Base-by-base conservation (phyloP, 2,888 invertebrate species). In the Eupithecia centaureata region DNA sequence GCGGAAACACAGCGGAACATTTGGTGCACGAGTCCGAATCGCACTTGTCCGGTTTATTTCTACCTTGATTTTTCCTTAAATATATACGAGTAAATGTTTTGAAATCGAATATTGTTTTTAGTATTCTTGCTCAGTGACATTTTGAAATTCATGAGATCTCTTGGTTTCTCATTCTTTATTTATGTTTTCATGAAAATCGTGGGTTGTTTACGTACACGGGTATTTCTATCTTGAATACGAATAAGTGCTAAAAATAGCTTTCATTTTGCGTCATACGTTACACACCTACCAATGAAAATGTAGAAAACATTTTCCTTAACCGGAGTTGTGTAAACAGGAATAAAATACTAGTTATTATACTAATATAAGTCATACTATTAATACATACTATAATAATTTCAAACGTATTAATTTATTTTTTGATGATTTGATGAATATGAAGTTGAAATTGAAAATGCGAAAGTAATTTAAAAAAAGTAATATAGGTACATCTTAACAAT, bases 161-260 rank as follows among this genome's bases (percentile, higher is more conserved):
- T 60, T 60, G n/a, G 22, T n/a, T 47, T 28, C 30, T 28, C 58
- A 35, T 58, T 12, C 42, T 18, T 61, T 32, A 66, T 38, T 60
- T 61, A 56, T 57, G 33, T 56, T 65, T 61, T 35, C 54, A 56
- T 42, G 61, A 47, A 22, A 42, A 32, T n/a, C 61, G 28, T 59
- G 18, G 58, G 33, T 35, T 35, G 15, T 28, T 27, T 54, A 28
- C 7, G 28, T 28, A 54, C 35, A 30, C 42, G 56, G 61, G 27
- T 65, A 56, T 61, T 65, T 56, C 30, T 60, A 30, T 60, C 25
- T 25, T 28, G 28, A 54, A 54, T 54, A 54, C 59, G 28, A 35
- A 35, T 28, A 5, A 33, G 22, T 30, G 22, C 52, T 25, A 59
- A 59, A 35, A 59, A 59, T 52, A 59, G 64, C 56, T 28, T 28